Evolutionary conservation across 2,113 vertebrate genomes (phyloP).

Genomic region (Cavia porcellus): DNA sequence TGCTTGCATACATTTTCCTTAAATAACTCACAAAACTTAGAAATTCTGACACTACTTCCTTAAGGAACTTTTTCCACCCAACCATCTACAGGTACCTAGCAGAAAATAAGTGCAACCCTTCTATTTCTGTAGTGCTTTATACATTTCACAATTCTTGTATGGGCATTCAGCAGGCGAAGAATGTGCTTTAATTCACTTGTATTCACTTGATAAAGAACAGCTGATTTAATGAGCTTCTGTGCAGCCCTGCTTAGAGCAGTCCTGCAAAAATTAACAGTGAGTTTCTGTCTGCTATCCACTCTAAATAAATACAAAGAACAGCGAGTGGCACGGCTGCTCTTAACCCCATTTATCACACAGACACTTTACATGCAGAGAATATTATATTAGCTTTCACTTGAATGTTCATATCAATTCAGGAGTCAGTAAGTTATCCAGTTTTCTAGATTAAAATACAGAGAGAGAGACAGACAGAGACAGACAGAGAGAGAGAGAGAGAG

Average conservation of each 20-base stretch:
- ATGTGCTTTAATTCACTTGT: not conserved
- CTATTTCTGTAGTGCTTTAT: not conserved
- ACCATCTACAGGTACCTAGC: not conserved
- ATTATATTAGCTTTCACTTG: constrained; percentile 14
- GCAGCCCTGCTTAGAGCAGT: not conserved
- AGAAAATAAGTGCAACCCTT: constrained; percentile 8
- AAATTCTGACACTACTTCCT: constrained; percentile 13
- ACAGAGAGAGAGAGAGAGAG: too few relatives aligned
- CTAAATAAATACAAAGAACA: not conserved
- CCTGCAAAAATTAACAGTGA: not conserved
- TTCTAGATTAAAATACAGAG: not conserved
- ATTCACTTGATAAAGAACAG: not conserved
- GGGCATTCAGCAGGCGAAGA: not conserved
- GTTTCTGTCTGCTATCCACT: not conserved
- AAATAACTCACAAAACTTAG: constrained; percentile 60
- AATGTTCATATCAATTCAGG: not conserved
- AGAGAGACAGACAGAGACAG: not conserved
- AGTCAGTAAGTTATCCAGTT: constrained; percentile 12
- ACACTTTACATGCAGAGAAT: not conserved
- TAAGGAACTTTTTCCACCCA: not conserved
- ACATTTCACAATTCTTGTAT: not conserved
- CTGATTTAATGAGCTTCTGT: not conserved
- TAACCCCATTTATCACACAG: not conserved
- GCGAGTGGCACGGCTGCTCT: not conserved
- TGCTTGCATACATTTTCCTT: constrained; percentile 55